Percentiles rank a stretch among this genome's conserved stretches.
phyloP scores from a whole-genome alignment of 2,888 invertebrate genomes.

The Drosophila anceps region DNA sequence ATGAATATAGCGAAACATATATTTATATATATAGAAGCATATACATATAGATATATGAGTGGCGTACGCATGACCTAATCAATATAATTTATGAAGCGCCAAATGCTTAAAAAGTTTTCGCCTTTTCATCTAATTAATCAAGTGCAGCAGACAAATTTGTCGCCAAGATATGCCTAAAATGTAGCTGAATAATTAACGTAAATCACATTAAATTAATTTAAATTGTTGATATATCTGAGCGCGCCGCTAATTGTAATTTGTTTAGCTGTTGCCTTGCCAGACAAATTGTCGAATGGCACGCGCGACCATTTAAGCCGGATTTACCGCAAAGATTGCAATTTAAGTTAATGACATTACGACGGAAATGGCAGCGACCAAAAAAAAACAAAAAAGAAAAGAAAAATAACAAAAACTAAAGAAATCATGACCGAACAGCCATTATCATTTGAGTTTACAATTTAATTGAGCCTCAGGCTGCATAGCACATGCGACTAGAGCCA shows the following conservation, averaged over 20 bases:
- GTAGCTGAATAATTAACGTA: constrained; percentile 18
- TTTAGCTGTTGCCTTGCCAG: constrained; percentile 33
- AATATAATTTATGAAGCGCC: constrained; percentile 32
- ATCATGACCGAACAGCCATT: constrained; percentile 35
- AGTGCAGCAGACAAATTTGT: constrained; percentile 31
- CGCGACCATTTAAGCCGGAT: constrained; percentile 55
- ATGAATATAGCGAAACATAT: constrained; percentile 19
- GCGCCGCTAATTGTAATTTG: constrained; percentile 67
- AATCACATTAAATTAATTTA: constrained; percentile 70
- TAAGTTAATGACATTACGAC: constrained; percentile 66
- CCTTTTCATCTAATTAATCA: constrained; percentile 40
- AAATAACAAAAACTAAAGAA: constrained; percentile 35
- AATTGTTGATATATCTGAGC: constrained; percentile 60
- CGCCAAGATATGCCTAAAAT: neutral
- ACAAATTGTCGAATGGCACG: constrained; percentile 71
- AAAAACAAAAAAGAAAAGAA: neutral
- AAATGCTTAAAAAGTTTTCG: constrained; percentile 9
- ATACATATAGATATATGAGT: neutral
- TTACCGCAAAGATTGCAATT: constrained; percentile 65
- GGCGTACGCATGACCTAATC: constrained; percentile 5
- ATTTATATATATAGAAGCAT: neutral
- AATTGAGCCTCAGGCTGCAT: constrained; percentile 60
- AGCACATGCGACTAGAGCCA: neutral
- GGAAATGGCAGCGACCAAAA: constrained; percentile 63
- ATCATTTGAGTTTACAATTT: constrained; percentile 67